These are phyloP conservation scores for Anadara kagoshimensis DNA, from an alignment of 1,140 invertebrate genomes.

Conservation along the genomic window DNA sequence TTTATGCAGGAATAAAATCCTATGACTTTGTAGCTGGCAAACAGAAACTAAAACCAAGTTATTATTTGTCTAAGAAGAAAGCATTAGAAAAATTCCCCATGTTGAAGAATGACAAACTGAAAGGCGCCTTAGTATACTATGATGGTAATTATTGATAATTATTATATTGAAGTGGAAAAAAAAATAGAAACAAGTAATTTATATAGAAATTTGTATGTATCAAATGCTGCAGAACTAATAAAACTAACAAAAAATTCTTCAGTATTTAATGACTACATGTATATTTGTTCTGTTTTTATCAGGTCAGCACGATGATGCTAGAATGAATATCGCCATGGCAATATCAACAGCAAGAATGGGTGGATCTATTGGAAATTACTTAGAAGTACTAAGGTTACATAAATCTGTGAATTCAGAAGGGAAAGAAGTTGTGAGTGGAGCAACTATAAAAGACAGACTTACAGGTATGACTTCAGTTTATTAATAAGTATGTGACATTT, in stretches of 20 bases:
- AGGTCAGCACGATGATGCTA: constrained; percentile 99
- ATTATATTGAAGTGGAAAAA: no score
- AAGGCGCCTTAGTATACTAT: constrained; percentile 98
- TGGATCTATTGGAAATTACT: constrained; percentile 96
- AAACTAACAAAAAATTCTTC: no score
- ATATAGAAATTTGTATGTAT: no score
- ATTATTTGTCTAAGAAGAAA: constrained; percentile 93
- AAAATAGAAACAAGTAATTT: no score
- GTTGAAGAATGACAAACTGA: constrained; percentile 91
- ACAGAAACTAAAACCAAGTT: constrained; percentile 95
- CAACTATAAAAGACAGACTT: constrained; percentile 73
- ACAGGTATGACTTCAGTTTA: constrained; percentile 64
- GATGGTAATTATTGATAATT: constrained; percentile 84
- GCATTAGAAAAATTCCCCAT: constrained; percentile 98
- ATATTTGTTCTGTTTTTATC: constrained; percentile 6
- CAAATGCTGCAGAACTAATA: no score
- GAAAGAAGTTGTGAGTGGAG: constrained; percentile 79
- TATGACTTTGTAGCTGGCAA: constrained; percentile 98
- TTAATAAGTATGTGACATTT: no score
- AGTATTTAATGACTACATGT: no score
- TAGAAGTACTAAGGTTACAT: constrained; percentile 85
- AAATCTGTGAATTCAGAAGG: constrained; percentile 82
- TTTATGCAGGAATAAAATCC: constrained; percentile 98
- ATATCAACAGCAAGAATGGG: constrained; percentile 95
- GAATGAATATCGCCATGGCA: constrained; percentile 97